Conservation (phyloP, 2,888 invertebrate species). For the Lydus trimaculatus region DNA sequence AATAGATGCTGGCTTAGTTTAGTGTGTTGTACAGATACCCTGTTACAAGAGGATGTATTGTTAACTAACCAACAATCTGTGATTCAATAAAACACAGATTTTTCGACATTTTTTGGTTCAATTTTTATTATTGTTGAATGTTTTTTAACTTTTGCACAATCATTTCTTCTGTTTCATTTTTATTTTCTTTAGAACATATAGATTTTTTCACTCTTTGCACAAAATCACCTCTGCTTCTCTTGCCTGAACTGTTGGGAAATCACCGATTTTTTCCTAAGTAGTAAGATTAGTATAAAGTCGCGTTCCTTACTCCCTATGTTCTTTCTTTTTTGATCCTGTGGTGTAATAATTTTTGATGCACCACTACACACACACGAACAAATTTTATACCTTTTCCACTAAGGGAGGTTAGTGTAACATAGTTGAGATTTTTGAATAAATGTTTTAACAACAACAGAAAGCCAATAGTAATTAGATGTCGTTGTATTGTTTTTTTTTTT, state of each 20-base stretch:
- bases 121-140: too few relatives aligned
- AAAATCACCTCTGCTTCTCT: not conserved
- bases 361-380: slow-evolving; percentile 45
- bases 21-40: too few relatives aligned
- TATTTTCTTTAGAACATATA: not conserved
- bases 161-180: not conserved
- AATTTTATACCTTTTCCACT: slow-evolving; percentile 68
- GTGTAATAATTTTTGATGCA: slow-evolving; percentile 58
- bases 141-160: not conserved
- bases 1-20: too few relatives aligned
- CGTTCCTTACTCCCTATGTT: not conserved
- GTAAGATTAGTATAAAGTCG: not conserved
- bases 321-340: slow-evolving; percentile 35
- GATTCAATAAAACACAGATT: too few relatives aligned
- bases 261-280: not conserved
- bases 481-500: slow-evolving; percentile 58
- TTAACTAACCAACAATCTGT: too few relatives aligned
- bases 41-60: too few relatives aligned
- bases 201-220: not conserved
- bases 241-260: not conserved
- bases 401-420: slow-evolving; percentile 55
- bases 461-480: slow-evolving; percentile 37
- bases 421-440: slow-evolving; percentile 33
- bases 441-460: slow-evolving; percentile 23
- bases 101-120: too few relatives aligned